A percentile compares a stretch with the other conserved stretches of the same genome.
Conservation (phyloP, 37 sponge, comb jelly and placozoan species). For the Ephydatia muelleri region DNA sequence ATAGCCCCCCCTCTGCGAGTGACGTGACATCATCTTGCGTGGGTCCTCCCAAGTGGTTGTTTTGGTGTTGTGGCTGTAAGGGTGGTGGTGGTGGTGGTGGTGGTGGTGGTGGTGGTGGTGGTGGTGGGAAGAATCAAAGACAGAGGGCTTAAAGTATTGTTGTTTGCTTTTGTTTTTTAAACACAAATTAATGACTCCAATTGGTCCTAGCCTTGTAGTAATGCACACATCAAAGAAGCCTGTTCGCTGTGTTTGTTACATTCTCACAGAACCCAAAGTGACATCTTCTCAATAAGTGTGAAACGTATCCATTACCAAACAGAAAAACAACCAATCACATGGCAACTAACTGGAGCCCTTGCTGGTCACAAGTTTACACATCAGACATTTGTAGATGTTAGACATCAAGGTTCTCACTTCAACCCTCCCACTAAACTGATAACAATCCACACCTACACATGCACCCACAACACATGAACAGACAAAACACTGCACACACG, state of each 20-base stretch:
- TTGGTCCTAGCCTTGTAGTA: neutral
- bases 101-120: no score
- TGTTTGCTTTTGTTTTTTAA: no score
- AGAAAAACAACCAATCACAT: neutral
- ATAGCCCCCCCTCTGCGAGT: neutral
- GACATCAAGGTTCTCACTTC: conserved; percentile 1
- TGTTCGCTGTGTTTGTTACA: no score
- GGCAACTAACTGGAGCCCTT: neutral
- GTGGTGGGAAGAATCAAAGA: neutral
- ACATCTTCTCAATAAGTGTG: neutral
- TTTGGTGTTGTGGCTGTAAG: conserved; percentile 62
- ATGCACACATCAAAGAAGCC: neutral
- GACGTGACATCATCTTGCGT: conserved; percentile 41
- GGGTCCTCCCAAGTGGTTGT: conserved; percentile 83
- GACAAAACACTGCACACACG: neutral
- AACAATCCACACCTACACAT: neutral
- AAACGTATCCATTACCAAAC: neutral
- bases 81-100: no score
- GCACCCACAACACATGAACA: neutral
- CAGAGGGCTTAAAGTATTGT: neutral
- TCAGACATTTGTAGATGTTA: neutral
- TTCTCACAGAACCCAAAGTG: no score
- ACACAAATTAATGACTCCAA: neutral
- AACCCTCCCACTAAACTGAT: neutral
- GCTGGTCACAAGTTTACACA: neutral